These are phyloP conservation scores for Styela clava DNA, from an alignment of 23 tunicate species.

Conservation along the genomic window DNA sequence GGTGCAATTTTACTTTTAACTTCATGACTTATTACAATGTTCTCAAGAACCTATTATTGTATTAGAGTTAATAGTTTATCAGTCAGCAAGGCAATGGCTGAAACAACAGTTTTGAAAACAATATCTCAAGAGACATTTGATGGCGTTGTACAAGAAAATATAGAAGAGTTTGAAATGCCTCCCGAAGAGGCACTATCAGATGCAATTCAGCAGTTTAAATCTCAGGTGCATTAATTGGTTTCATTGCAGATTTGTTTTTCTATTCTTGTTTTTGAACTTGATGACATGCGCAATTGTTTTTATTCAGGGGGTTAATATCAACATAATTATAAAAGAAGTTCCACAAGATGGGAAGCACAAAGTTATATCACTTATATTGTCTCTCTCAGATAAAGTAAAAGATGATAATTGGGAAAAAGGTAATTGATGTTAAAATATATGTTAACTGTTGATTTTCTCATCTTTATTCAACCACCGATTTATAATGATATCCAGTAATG, in stretches of 20 bases:
- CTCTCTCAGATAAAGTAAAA: slow-evolving; percentile 8
- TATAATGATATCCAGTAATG: too few species aligned
- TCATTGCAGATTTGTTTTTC: neutral
- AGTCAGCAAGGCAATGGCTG: too few species aligned
- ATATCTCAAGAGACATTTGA: slow-evolving; percentile 90
- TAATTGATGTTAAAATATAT: neutral
- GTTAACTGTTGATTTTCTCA: neutral
- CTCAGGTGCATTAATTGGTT: slow-evolving; percentile 40
- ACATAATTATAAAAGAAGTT: slow-evolving; percentile 69
- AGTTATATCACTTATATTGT: slow-evolving; percentile 25
- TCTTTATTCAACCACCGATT: too few species aligned
- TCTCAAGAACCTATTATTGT: too few species aligned
- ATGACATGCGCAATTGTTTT: slow-evolving; percentile 4
- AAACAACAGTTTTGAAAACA: slow-evolving; percentile 35
- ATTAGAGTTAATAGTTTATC: too few species aligned
- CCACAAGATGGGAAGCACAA: slow-evolving; percentile 45
- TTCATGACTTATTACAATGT: too few species aligned
- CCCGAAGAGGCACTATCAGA: slow-evolving; percentile 63
- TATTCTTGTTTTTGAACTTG: neutral
- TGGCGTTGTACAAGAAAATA: slow-evolving; percentile 72
- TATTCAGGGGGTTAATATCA: slow-evolving; percentile 50
- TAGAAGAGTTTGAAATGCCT: slow-evolving; percentile 84
- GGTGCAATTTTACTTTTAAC: too few species aligned
- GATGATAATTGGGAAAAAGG: slow-evolving; percentile 21
- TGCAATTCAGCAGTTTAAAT: slow-evolving; percentile 68